Evolutionary conservation across 2,888 invertebrate species (phyloP), one percentile per base, ranked within the genome.

Genomic region (Drosophila setosimentum): DNA sequence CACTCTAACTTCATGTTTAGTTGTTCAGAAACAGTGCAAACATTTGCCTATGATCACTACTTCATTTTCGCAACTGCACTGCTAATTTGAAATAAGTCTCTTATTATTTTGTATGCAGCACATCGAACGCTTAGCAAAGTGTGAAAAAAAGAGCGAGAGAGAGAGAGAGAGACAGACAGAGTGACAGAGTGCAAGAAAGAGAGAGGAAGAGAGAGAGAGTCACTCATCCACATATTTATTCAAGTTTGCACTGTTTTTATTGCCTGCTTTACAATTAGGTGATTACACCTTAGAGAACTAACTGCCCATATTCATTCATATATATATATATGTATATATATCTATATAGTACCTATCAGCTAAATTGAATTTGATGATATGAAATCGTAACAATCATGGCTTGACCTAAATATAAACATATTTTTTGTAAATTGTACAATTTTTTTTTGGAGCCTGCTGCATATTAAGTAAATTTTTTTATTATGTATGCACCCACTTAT

Each of bases 41-140:
- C 68, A 63, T 59, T 77, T 69, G 51, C 42, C 55, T 63, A 33
- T 13, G 58, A 40, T 42, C 53, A 63, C 60, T 53, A 30, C 67
- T 68, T 66, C n/a, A n/a, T 49, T 76, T 78, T 61, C 68, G 68
- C 72, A 70, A 78, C 60, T 74, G 79, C 65, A 81, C 68, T 81
- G 82, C 70, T 81, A 83, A 83, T 83, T 78, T 64, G 16, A 29
- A 59, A 53, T 35, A 45, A 66, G 54, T 40, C 51, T 70, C 58
- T 65, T 49, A 50, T 59, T 49, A 27, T 50, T 49, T 50, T 50
- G 11, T 35, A 54, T 45, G 24, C 54, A 35, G 42, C 18, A 58
- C 37, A 21, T n/a, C 24, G 18, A 35, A 29, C 53, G 30, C 35
- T n/a, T 24, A 32, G 24, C 35, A 48, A 42, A 3, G 57, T 21